These are phyloP conservation scores for Sebastes variabilis DNA, from an alignment of 2,797 vertebrate genomes.

Conservation along the genomic window DNA sequence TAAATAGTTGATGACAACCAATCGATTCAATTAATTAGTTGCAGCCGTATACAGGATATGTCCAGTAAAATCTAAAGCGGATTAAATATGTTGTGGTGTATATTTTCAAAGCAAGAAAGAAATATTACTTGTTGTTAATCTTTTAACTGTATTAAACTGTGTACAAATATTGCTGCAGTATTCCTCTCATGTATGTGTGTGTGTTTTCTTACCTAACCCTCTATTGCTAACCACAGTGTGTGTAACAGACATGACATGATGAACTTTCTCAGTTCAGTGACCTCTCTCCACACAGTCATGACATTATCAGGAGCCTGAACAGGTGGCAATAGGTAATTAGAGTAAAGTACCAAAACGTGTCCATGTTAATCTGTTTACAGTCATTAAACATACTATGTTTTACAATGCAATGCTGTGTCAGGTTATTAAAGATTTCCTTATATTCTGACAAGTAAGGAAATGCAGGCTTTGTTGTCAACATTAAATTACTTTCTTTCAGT, in stretches of 20 bases:
- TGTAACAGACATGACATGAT: constrained; percentile 6
- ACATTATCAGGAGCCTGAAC: constrained; percentile 16
- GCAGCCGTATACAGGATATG: not conserved
- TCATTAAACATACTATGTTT: constrained; percentile 16
- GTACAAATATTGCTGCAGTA: not conserved
- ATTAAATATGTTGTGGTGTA: not conserved
- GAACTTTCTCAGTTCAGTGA: constrained; percentile 18
- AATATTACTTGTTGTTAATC: not conserved
- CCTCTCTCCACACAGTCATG: constrained; percentile 1
- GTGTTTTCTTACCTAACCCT: not conserved
- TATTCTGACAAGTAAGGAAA: constrained; percentile 28
- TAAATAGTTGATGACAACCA: no score
- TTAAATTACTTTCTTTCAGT: constrained; percentile 14
- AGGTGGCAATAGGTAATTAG: not conserved
- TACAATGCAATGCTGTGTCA: constrained; percentile 6
- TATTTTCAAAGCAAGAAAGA: not conserved
- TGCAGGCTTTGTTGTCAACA: constrained; percentile 19
- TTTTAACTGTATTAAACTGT: no score
- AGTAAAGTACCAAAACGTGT: not conserved
- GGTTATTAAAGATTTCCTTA: not conserved
- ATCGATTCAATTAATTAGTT: no score
- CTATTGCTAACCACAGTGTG: not conserved
- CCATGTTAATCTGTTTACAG: constrained; percentile 3
- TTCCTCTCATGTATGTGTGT: not conserved
- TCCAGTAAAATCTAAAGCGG: not conserved